Evolutionary conservation across 2,113 vertebrate genomes (phyloP), one percentile per base, ranked within the genome.

Genomic region (Myotis davidii): DNA sequence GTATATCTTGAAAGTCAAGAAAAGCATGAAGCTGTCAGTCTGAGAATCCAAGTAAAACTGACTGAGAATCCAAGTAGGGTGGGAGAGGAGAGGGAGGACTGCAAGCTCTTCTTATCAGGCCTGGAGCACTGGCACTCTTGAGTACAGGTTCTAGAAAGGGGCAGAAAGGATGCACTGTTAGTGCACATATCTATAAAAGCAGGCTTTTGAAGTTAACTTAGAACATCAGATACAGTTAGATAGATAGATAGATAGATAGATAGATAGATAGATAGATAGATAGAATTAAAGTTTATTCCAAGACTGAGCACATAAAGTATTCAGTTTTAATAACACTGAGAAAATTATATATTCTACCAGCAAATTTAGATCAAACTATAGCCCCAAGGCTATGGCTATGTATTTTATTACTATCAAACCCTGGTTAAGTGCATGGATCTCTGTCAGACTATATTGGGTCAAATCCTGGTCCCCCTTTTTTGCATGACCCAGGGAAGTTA

Each of bases 141-240:
- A 89, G 78, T 84, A 70, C 73, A 96, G 96, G 90, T 50, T 96
- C 96, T 96, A 93, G 50, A 96, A 97, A 96, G 48, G 95, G 79
- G 97, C 52, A 85, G 78, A 96, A 95, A 96, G 84, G 84, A 48
- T 25, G 78, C 42, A 14, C 45, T 76, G 39, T 98, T 69, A 97
- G 85, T 90, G 64, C 79, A 74, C 45, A 85, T 59, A 91, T 96
- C n/a, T 61, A 85, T 69, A 87, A 27, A 88, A 74, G 76, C 34
- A 45, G 81, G 42, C 27, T 32, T 85, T 50, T 32, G 61, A 27
- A 95, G 94, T 90, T 83, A 97, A 90, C 78, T 86, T 61, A 85
- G 78, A 95, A 96, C 37, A 56, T 88, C 72, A 54, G 74, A 39
- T 64, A 94, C 67, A 27, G 94, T 50, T 77, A 97, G 94, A 14